phyloP scores from a whole-genome alignment of 2,797 vertebrate genomes.

The Streptopelia turtur region DNA sequence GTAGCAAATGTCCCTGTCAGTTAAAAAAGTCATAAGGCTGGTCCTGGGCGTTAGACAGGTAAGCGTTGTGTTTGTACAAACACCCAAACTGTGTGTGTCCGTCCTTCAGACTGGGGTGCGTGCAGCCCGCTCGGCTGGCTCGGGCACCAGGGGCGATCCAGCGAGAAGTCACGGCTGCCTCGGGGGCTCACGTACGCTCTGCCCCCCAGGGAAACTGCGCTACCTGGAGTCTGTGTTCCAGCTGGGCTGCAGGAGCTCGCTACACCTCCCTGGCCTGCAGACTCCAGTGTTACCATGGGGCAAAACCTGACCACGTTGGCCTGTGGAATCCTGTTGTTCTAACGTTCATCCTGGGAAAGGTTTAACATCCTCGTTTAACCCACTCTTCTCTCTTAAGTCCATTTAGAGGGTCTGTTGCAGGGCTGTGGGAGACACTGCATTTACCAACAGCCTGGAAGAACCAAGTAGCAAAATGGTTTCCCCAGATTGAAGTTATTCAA shows the following conservation, averaged over 20 bases:
- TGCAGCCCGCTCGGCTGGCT: not conserved
- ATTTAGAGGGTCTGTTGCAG: not conserved
- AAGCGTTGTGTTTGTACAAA: not conserved
- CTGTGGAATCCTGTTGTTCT: not conserved
- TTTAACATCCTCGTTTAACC: not conserved
- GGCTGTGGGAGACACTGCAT: not conserved
- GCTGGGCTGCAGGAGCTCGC: not conserved
- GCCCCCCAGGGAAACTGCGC: not conserved
- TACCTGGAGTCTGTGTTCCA: not conserved
- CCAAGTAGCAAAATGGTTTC: not conserved
- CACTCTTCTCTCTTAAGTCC: not conserved
- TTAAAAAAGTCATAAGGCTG: not conserved
- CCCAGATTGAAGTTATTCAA: not conserved
- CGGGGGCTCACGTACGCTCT: not conserved
- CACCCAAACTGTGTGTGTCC: not conserved
- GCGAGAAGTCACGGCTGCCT: not conserved
- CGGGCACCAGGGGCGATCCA: not conserved
- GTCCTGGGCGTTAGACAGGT: not conserved
- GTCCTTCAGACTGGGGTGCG: not conserved
- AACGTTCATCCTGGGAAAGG: not conserved
- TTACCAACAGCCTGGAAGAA: not conserved
- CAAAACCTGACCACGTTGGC: accelerated
- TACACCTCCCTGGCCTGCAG: accelerated
- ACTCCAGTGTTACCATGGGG: accelerated
- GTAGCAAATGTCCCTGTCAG: not conserved